Conservation (phyloP, 2,113 vertebrate genomes). For the Otolemur garnettii region DNA sequence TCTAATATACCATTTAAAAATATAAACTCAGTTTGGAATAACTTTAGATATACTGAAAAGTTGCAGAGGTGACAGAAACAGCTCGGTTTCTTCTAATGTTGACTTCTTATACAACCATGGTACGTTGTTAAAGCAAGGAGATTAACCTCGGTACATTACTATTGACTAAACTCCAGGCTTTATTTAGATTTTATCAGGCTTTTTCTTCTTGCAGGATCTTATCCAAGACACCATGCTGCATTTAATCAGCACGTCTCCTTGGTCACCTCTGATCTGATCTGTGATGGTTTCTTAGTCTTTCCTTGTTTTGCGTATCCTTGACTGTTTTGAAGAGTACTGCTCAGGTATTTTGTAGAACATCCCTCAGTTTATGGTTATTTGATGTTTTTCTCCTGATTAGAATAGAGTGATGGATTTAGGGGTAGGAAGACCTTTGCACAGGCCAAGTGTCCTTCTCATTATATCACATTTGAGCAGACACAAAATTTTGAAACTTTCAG, state of each 20-base stretch:
- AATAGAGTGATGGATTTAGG: neutral
- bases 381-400: neutral
- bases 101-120: neutral
- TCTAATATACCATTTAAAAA: neutral
- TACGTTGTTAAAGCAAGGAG: neutral
- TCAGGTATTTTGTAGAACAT: neutral
- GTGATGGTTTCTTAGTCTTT: neutral
- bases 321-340: neutral
- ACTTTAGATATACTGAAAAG: slow-evolving; percentile 40
- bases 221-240: accelerated
- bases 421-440: neutral
- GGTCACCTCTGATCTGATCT: neutral
- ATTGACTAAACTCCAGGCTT: neutral
- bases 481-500: neutral
- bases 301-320: neutral
- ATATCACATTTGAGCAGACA: neutral
- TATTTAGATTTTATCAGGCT: neutral
- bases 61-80: neutral
- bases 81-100: neutral
- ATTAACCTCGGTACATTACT: neutral
- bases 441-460: neutral
- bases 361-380: neutral
- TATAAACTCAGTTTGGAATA: neutral
- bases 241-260: neutral
- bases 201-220: neutral